Conservation (phyloP, 2,113 vertebrate genomes). For the Brachirus orientalis region DNA sequence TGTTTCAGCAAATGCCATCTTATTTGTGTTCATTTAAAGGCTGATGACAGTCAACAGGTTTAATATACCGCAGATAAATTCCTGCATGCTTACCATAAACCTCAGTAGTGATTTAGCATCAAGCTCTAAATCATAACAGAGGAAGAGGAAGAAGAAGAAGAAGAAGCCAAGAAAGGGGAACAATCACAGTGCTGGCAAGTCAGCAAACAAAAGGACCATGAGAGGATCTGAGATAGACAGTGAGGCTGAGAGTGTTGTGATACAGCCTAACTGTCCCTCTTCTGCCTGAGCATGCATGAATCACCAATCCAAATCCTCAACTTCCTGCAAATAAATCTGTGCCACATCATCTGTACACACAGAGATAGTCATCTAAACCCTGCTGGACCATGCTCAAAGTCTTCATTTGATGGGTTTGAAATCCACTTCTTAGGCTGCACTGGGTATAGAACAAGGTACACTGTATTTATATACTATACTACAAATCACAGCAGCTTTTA, state of each 20-base stretch:
- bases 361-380: constrained; percentile 1
- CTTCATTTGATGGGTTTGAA: background rate
- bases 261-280: constrained; percentile 8
- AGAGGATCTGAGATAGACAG: constrained; percentile 17
- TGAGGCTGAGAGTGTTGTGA: background rate
- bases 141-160: constrained; percentile 34
- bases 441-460: background rate
- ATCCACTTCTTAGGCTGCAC: background rate
- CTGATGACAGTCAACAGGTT: too few species aligned
- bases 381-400: constrained; percentile 6
- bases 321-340: constrained; percentile 40
- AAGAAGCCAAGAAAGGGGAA: constrained; percentile 41
- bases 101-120: background rate
- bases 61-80: too few species aligned
- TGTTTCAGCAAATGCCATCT: too few species aligned
- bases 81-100: background rate
- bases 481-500: background rate
- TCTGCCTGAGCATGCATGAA: constrained; percentile 32
- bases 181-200: background rate
- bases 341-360: constrained; percentile 40
- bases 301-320: constrained; percentile 39
- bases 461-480: background rate
- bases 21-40: too few species aligned
- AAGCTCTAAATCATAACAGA: constrained; percentile 35
- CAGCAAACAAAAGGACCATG: constrained; percentile 15